Evolutionary conservation across 2,113 vertebrate genomes (phyloP), one percentile per base, ranked within the genome.

Genomic region (Gnathonemus longibarbis): DNA sequence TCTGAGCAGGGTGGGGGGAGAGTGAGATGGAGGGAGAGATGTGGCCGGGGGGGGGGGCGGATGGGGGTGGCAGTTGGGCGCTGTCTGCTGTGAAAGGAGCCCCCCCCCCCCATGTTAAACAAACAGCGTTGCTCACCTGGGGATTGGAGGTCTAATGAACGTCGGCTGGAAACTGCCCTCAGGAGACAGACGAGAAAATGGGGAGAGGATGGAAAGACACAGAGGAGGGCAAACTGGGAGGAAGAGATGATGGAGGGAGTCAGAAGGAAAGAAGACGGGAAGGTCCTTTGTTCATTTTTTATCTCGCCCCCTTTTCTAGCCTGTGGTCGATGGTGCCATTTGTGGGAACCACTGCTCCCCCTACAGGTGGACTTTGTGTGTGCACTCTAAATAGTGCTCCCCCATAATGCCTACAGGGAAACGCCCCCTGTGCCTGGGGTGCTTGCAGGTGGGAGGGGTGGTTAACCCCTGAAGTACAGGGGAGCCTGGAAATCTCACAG

Each of bases 71-170:
- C 87, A 77, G 88, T 80, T 66, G 88, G 80, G 42, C 87, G 24
- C 24, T 35, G 86, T 87, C 50, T 90, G 88, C 89, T 90, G 88
- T 90, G 91, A 91, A 88, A 92, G 84, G 50, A 49, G 42, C 85
- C 88, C 45, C 84, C 87, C 87, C 87, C 88, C 88, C 80, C 88
- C 56, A 89, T 84, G 62, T 92, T 90, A 91, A 92, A 89, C 90
- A 89, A 89, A 89, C 49, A 87, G 35, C 13, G 6, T 80, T 39
- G 3, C 53, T 45, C 35, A 21, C 49, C 84, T 35, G n/a, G 88
- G 88, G 88, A 91, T 53, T 45, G 24, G 8, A n/a, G 77, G 45
- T 88, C 89, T 91, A 90, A 91, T 91, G 91, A 91, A 89, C 87
- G 52, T 42, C 42, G 66, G 10, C 46, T 66, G 19, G 17, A 27